Evolutionary conservation across 2,888 invertebrate genomes (phyloP), one percentile per base, ranked within the genome.

Genomic region (Heliconius aoede): DNA sequence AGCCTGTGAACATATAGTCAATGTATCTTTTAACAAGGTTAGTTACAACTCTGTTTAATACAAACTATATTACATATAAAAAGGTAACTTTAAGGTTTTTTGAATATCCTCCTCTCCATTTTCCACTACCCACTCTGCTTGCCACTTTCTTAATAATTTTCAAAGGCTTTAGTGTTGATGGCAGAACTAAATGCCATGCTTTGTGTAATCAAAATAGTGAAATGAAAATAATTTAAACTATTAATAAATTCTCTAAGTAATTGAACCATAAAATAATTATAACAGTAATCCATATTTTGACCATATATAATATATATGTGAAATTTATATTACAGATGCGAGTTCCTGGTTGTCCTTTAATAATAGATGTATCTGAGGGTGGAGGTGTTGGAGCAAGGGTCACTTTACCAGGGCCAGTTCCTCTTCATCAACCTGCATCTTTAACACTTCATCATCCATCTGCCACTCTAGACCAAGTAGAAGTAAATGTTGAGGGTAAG

Each of bases 21-120:
- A 98, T 94, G 99, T 99, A 80, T 98, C 98, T 78, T 99, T 99
- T 92, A 99, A 99, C 93, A 98, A 99, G 92, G 96, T 97, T 89
- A 95, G 95, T 65, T 61, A 62, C n/a, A 36, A 65, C 36, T 62
- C 32, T n/a, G 32, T 64, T 36, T 32, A 64, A 36, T 2, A 64
- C 15, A n/a, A 18, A 36, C 24, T 15, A 1, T n/a, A 55, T 9
- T 8, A n/a, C n/a, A 51, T 8, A 21, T 3, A 55, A 55, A n/a
- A 55, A 21, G 9, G 8, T n/a, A 9, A 9, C 3, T 55, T n/a
- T 2, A n/a, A 55, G 9, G 3, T 55, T 55, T 55, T n/a, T 46
- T 46, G 18, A 46, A 3, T 21, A 21, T 18, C n/a, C n/a, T n/a
- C n/a, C 46, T 46, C 7, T 46, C 5, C 0, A 2, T 46, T 46